Conservation (phyloP, 2,113 vertebrate species). For the Dendrocopos noguchii region DNA sequence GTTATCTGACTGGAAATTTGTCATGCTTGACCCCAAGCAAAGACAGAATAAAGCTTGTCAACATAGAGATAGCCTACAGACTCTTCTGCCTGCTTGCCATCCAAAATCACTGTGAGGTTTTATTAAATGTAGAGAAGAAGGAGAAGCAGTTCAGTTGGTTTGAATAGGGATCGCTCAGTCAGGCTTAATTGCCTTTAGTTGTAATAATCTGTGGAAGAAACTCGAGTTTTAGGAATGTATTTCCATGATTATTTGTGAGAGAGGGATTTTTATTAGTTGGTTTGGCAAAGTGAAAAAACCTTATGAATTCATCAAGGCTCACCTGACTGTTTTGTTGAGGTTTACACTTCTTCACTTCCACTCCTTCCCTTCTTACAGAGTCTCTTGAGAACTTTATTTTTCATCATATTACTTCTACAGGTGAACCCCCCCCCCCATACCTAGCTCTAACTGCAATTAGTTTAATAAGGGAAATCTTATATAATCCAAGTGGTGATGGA, state of each 20-base stretch:
- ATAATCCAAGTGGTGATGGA: neutral
- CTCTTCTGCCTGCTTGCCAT: neutral
- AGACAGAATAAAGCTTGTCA: slow-evolving; percentile 34
- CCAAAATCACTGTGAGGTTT: neutral
- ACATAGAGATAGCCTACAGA: neutral
- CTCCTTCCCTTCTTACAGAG: neutral
- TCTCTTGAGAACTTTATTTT: neutral
- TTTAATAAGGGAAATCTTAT: neutral
- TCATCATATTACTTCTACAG: neutral
- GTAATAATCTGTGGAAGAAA: neutral
- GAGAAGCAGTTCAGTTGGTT: neutral
- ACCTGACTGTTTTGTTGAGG: neutral
- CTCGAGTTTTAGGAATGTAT: neutral
- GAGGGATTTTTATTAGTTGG: neutral
- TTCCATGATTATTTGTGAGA: neutral
- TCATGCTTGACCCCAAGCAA: slow-evolving; percentile 51
- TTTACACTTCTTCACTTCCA: neutral
- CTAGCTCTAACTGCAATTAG: neutral
- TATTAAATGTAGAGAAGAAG: neutral
- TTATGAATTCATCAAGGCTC: neutral
- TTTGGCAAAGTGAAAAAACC: neutral
- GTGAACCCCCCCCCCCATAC: rapidly evolving
- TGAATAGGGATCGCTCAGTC: neutral
- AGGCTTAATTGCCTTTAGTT: neutral
- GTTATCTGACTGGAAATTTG: slow-evolving; percentile 53